A percentile compares a stretch with the other conserved stretches of the same genome.
phyloP scores from a whole-genome alignment of 2,888 invertebrate species.

The Sylvicola cinctus region DNA sequence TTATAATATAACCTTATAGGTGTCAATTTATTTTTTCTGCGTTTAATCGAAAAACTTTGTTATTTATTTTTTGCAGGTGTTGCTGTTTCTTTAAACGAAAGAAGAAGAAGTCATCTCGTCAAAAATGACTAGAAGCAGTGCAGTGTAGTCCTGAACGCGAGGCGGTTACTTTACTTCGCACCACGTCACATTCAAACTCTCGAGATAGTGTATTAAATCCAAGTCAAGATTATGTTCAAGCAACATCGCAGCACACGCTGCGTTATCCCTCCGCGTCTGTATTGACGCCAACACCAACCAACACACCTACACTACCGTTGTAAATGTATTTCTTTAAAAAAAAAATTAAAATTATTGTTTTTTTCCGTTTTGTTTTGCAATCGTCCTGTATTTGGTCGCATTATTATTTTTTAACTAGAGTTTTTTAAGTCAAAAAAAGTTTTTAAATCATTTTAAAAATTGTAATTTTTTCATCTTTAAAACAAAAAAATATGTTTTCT shows the following conservation, averaged over 20 bases:
- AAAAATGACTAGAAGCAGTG: slow-evolving; percentile 68
- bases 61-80: slow-evolving; percentile 43
- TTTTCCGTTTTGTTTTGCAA: too few relatives aligned
- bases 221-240: slow-evolving; percentile 31
- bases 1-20: too few relatives aligned
- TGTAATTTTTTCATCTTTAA: too few relatives aligned
- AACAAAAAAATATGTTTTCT: too few relatives aligned
- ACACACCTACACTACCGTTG: slow-evolving; percentile 29
- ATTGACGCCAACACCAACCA: slow-evolving; percentile 29
- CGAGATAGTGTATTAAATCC: slow-evolving; percentile 32
- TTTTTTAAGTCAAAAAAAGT: too few relatives aligned
- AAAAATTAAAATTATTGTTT: not conserved
- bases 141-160: slow-evolving; percentile 42
- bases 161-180: slow-evolving; percentile 37
- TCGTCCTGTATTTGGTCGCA: too few relatives aligned
- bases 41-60: too few relatives aligned
- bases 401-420: too few relatives aligned
- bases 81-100: slow-evolving; percentile 98
- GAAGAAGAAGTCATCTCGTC: slow-evolving; percentile 91
- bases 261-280: slow-evolving; percentile 29
- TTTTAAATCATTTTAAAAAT: too few relatives aligned
- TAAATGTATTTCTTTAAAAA: slow-evolving; percentile 12
- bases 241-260: slow-evolving; percentile 28
- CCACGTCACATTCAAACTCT: slow-evolving; percentile 40
- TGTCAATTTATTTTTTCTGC: too few relatives aligned